Evolutionary conservation across 2,113 vertebrate genomes (phyloP).

Genomic region (Sylvietta virens): DNA sequence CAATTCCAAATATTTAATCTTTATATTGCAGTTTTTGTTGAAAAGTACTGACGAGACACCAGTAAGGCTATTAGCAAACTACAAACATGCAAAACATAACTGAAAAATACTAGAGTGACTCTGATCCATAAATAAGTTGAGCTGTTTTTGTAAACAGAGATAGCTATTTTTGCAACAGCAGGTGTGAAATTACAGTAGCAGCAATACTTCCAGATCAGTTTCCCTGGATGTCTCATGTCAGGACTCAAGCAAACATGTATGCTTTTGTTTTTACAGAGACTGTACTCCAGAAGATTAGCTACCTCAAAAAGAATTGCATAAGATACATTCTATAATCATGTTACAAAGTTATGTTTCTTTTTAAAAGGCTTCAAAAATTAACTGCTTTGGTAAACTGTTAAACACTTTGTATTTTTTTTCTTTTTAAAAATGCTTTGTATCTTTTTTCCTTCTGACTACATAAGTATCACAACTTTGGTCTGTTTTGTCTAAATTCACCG

Average conservation of each 20-base stretch:
- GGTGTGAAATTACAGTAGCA: slow-evolving; percentile 50
- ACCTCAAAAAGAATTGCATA: neutral
- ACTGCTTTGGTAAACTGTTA: neutral
- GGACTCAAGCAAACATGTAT: neutral
- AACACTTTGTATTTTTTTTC: neutral
- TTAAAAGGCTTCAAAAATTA: neutral
- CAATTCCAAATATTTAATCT: neutral
- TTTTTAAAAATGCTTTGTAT: neutral
- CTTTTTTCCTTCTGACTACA: neutral
- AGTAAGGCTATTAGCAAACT: neutral
- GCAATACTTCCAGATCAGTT: slow-evolving; percentile 28
- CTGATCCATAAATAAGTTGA: slow-evolving; percentile 26
- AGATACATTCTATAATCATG: neutral
- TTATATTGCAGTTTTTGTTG: neutral
- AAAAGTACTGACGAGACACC: neutral
- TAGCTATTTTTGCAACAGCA: slow-evolving; percentile 42
- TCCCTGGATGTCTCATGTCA: neutral
- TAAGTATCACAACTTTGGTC: neutral
- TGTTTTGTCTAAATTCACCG: neutral
- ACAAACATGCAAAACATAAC: neutral
- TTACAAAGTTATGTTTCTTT: neutral
- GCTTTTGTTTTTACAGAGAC: neutral
- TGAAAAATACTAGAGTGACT: slow-evolving; percentile 11
- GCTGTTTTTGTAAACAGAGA: slow-evolving; percentile 51
- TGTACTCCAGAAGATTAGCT: neutral